phyloP scores from a whole-genome alignment of 1,140 invertebrate species.

The Zaprionus gabonicus region DNA sequence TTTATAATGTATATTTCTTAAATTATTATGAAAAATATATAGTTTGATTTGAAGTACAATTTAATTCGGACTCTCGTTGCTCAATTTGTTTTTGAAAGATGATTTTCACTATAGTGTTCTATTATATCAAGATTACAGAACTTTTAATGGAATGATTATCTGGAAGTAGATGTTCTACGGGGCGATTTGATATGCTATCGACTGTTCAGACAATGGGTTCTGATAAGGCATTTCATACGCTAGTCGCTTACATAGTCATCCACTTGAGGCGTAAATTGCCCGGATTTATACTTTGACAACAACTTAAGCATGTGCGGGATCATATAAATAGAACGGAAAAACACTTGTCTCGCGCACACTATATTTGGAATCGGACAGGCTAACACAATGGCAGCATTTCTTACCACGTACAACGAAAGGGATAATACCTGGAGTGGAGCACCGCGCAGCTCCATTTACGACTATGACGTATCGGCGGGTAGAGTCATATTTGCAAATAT shows the following conservation, averaged over 20 bases:
- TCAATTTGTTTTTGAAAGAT: background rate
- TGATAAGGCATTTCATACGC: constrained; percentile 65
- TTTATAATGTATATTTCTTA: background rate
- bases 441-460: constrained; percentile 58
- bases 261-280: constrained; percentile 49
- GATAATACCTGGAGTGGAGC: constrained; percentile 72
- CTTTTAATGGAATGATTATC: background rate
- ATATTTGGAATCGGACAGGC: background rate
- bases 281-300: constrained; percentile 34
- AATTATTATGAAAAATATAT: background rate
- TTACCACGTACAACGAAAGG: constrained; percentile 64
- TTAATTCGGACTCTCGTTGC: background rate
- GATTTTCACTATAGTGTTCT: background rate
- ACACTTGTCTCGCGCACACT: background rate
- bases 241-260: constrained; percentile 49
- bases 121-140: background rate
- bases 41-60: too few relatives aligned
- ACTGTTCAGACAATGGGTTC: constrained; percentile 9
- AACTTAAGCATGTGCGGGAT: constrained; percentile 19
- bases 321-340: constrained; percentile 56
- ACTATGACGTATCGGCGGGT: constrained; percentile 64
- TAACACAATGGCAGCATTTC: constrained; percentile 74
- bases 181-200: constrained; percentile 14
- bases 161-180: background rate
- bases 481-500: constrained; percentile 61